These are phyloP conservation scores for Biston betularia DNA, from an alignment of 2,888 invertebrate genomes.

Conservation along the genomic window DNA sequence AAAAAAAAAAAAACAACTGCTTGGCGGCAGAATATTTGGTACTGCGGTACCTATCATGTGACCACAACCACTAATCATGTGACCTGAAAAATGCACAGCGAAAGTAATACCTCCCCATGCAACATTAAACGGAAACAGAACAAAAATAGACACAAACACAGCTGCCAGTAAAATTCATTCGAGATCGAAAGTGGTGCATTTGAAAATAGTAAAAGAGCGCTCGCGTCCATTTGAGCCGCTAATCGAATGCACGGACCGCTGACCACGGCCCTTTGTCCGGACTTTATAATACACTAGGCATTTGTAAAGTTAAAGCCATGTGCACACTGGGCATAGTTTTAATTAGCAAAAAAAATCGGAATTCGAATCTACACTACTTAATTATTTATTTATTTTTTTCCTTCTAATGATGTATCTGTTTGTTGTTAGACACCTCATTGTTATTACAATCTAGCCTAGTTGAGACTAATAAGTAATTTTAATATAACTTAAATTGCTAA, in stretches of 20 bases:
- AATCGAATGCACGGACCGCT: constrained; percentile 52
- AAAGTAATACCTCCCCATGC: neutral
- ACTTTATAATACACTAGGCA: constrained; percentile 17
- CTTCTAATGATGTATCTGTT: no score
- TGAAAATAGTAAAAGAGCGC: constrained; percentile 40
- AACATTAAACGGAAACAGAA: constrained; percentile 9
- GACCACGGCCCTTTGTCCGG: constrained; percentile 46
- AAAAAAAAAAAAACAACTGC: no score
- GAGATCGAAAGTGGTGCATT: constrained; percentile 39
- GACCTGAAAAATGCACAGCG: neutral
- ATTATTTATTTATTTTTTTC: no score
- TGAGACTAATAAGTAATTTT: no score
- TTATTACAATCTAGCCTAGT: no score
- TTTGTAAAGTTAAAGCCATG: neutral
- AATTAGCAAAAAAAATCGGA: neutral
- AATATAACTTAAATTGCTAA: no score
- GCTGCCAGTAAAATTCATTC: constrained; percentile 18
- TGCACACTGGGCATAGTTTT: neutral
- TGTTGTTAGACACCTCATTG: no score
- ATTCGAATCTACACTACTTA: no score
- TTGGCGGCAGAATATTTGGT: no score
- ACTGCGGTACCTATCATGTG: no score
- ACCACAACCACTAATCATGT: no score
- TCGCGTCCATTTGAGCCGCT: constrained; percentile 39
- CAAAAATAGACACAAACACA: constrained; percentile 11